Conservation (phyloP, 2,797 vertebrate genomes). For the Phrynocephalus guinanensis region DNA sequence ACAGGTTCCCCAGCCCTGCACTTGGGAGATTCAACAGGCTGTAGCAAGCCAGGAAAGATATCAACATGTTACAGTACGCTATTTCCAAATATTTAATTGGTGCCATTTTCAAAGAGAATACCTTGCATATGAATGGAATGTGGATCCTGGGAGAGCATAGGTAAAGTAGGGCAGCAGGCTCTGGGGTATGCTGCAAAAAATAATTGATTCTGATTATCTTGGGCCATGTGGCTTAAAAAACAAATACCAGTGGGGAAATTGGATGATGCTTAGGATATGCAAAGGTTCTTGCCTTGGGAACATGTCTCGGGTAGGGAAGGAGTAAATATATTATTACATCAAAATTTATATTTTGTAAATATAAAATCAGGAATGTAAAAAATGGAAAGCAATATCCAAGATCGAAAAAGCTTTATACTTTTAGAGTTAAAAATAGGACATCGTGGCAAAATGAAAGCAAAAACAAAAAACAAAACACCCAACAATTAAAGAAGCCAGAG, state of each 20-base stretch:
- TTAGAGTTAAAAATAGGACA: not conserved
- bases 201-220: not conserved
- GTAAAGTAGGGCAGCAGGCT: not conserved
- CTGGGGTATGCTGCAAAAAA: not conserved
- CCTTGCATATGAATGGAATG: no score
- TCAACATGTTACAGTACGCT: conserved; percentile 37
- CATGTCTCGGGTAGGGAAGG: not conserved
- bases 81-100: not conserved
- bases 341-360: not conserved
- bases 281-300: not conserved
- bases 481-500: not conserved
- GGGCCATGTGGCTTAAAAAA: not conserved
- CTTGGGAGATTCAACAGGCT: not conserved
- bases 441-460: not conserved
- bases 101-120: not conserved
- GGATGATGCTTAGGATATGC: no score
- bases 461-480: not conserved
- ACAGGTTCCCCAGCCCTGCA: not conserved
- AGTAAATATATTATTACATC: not conserved
- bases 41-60: conserved; percentile 51
- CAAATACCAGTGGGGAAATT: not conserved
- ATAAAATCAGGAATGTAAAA: not conserved
- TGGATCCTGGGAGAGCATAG: not conserved
- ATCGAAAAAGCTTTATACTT: not conserved
- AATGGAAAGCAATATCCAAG: not conserved